Evolutionary conservation across 1,140 invertebrate species (phyloP), one percentile per base, ranked within the genome.

Genomic region (Papilio helenus): DNA sequence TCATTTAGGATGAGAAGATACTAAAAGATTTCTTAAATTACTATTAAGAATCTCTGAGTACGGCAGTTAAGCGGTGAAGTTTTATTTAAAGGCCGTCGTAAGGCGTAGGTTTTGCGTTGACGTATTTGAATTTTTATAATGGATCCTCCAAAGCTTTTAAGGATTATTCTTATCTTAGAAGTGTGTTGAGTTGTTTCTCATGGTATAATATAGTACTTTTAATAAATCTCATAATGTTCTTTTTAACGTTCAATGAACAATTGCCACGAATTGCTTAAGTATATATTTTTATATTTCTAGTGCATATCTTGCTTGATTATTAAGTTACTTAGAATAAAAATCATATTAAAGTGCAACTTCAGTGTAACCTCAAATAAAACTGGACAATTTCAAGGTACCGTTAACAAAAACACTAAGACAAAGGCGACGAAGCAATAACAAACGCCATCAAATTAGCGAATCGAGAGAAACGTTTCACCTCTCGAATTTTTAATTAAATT

Each of bases 401-500:
- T 77, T 65, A 61, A 82, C 78, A 79, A 81, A 80, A 80, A 76
- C 79, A 82, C 76, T 81, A 61, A 77, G 76, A 77, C 76, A 77
- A 77, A 77, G 55, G 55, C 74, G 20, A 23, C 51, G 44, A 77
- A 72, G 77, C 72, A 79, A 79, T 58, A 74, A 76, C 61, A 68
- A 81, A 79, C 73, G 77, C 79, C 79, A 82, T 86, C 84, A 85
- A 84, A 85, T 82, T 81, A 80, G 84, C 46, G 84, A 83, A 87
- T 86, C 81, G 84, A 72, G 79, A 65, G 79, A 82, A 85, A 81
- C 83, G 84, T 84, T 85, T 83, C 78, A 76, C 76, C 82, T 80
- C 49, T 83, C 81, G 78, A 84, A 85, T 87, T 91, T 91, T 90
- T 92, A 89, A 93, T 92, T 91, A 91, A 93, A 92, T 86, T 89